Evolutionary conservation across 2,113 vertebrate species (phyloP).

Genomic region (Gadus chalcogrammus): DNA sequence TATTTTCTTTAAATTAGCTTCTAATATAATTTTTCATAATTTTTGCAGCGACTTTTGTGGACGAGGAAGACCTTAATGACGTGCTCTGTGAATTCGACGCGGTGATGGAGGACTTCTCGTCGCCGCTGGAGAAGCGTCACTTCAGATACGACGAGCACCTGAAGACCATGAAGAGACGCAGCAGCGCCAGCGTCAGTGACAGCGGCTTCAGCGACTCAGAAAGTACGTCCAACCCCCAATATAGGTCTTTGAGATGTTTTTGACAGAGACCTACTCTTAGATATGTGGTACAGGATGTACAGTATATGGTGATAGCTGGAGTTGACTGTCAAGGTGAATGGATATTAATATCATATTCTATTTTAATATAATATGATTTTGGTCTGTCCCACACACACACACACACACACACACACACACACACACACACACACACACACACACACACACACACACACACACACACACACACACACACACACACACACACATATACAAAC

Average conservation of each 20-base stretch:
- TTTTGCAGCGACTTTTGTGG: constrained; percentile 34
- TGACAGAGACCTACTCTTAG: not conserved
- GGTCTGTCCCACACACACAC: too few relatives aligned
- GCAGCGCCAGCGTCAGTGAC: constrained; percentile 89
- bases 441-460: not conserved
- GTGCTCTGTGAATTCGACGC: constrained; percentile 90
- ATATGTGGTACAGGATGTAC: too few relatives aligned
- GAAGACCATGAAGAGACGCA: constrained; percentile 86
- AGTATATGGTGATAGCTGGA: not conserved
- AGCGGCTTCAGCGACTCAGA: constrained; percentile 91
- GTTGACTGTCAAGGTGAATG: too few relatives aligned
- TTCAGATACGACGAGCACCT: constrained; percentile 90
- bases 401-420: not conserved
- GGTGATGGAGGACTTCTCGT: constrained; percentile 88
- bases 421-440: too few relatives aligned
- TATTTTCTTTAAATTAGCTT: too few relatives aligned
- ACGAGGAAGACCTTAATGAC: constrained; percentile 76
- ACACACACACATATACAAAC: not conserved
- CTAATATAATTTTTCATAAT: not conserved
- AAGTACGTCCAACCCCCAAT: constrained; percentile 65
- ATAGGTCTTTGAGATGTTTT: not conserved
- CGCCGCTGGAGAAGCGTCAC: constrained; percentile 84
- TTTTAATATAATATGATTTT: too few relatives aligned
- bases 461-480: not conserved
- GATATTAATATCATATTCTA: too few relatives aligned